phyloP scores from a whole-genome alignment of 2,113 vertebrate genomes.

The Hippolais icterina region DNA sequence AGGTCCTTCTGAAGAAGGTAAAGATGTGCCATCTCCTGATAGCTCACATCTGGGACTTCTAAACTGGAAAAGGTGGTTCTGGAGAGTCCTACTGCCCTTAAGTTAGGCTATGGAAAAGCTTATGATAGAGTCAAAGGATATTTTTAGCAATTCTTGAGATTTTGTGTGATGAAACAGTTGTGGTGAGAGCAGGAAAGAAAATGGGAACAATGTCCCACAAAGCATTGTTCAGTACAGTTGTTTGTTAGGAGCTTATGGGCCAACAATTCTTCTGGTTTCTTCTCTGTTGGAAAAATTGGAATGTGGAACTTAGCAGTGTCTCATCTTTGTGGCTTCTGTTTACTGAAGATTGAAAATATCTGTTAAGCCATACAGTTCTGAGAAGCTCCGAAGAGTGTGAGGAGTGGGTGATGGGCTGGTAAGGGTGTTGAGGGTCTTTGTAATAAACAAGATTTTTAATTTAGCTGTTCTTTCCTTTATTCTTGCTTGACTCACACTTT shows the following conservation, averaged over 20 bases:
- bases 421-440: neutral
- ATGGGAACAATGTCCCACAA: neutral
- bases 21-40: neutral
- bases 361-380: neutral
- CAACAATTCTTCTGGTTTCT: neutral
- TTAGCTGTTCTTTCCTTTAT: neutral
- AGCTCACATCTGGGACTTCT: neutral
- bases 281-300: neutral
- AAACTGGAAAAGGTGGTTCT: neutral
- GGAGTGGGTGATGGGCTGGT: neutral
- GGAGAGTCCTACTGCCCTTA: neutral
- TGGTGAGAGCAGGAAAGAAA: neutral
- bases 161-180: neutral
- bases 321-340: neutral
- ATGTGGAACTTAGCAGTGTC: neutral
- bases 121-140: neutral
- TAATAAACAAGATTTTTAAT: neutral
- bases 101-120: neutral
- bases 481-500: neutral
- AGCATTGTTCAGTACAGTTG: neutral
- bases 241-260: neutral
- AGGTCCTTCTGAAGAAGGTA: neutral
- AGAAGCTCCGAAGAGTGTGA: neutral
- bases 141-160: conserved; percentile 9
- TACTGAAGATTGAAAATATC: neutral